These are phyloP conservation scores for Chalcosyrphus nemorum DNA, from an alignment of 2,888 invertebrate genomes.

Conservation along the genomic window DNA sequence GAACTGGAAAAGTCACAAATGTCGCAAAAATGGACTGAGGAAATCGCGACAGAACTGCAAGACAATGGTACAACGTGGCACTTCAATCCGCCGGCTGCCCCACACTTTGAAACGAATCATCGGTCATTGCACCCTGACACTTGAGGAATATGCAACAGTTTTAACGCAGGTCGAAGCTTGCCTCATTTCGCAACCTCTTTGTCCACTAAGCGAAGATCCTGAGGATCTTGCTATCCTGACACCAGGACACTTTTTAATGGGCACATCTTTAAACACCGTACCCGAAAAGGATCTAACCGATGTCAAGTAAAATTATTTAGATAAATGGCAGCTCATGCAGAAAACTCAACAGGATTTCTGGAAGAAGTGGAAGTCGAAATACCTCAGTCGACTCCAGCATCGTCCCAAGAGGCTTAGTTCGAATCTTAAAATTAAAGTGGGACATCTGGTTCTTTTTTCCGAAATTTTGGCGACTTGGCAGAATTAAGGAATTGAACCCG, in stretches of 20 bases:
- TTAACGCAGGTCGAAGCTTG: too few species aligned
- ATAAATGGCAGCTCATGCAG: too few species aligned
- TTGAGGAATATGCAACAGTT: conserved; percentile 12
- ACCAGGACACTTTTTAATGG: conserved; percentile 21
- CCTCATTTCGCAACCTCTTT: too few species aligned
- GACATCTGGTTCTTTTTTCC: too few species aligned
- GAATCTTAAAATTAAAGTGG: too few species aligned
- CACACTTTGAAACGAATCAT: conserved; percentile 2
- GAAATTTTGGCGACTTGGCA: background rate
- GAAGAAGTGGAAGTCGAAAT: too few species aligned
- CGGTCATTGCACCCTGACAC: conserved; percentile 7
- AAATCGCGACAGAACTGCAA: background rate
- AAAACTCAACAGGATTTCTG: background rate
- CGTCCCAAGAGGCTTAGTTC: too few species aligned
- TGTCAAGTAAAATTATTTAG: too few species aligned
- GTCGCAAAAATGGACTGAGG: conserved; percentile 12
- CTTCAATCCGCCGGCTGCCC: conserved; percentile 28
- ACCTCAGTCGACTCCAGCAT: too few species aligned
- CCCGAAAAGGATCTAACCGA: too few species aligned
- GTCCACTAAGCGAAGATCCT: too few species aligned
- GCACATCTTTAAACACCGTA: background rate
- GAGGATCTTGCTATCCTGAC: too few species aligned
- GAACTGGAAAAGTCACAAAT: background rate
- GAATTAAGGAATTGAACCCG: conserved; percentile 7
- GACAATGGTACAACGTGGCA: conserved; percentile 5